phyloP scores from a whole-genome alignment of 1,140 invertebrate genomes.

The Tetragnatha versicolor region DNA sequence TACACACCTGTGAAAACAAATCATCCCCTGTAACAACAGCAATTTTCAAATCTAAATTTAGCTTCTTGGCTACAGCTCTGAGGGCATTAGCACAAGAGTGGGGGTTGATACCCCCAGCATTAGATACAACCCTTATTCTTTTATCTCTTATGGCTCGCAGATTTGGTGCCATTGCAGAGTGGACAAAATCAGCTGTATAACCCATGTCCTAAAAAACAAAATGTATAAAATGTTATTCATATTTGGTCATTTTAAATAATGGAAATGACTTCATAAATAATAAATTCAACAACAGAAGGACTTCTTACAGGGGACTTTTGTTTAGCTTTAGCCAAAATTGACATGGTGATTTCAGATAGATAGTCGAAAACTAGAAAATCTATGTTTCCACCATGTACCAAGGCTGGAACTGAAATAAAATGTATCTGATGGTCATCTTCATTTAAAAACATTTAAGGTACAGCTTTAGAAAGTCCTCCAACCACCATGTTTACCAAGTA shows the following conservation, averaged over 20 bases:
- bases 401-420: slow-evolving; percentile 65
- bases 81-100: slow-evolving; percentile 66
- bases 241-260: background rate
- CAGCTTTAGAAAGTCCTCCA: no score
- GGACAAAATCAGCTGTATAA: slow-evolving; percentile 69
- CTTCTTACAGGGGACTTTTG: slow-evolving; percentile 53
- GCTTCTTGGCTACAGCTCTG: slow-evolving; percentile 62
- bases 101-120: slow-evolving; percentile 70
- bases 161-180: slow-evolving; percentile 65
- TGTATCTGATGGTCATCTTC: no score
- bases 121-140: slow-evolving; percentile 67
- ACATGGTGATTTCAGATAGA: slow-evolving; percentile 70
- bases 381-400: slow-evolving; percentile 66
- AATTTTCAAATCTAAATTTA: slow-evolving; percentile 65
- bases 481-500: no score
- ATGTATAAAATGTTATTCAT: background rate
- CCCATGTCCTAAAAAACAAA: slow-evolving; percentile 62
- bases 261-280: background rate
- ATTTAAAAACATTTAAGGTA: no score
- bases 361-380: slow-evolving; percentile 69
- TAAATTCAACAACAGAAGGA: background rate
- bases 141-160: slow-evolving; percentile 66
- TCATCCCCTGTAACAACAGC: slow-evolving; percentile 67
- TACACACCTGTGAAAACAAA: slow-evolving; percentile 63
- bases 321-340: slow-evolving; percentile 53